Evolutionary conservation across 2,113 vertebrate species (phyloP).

Genomic region (Cettia cetti): DNA sequence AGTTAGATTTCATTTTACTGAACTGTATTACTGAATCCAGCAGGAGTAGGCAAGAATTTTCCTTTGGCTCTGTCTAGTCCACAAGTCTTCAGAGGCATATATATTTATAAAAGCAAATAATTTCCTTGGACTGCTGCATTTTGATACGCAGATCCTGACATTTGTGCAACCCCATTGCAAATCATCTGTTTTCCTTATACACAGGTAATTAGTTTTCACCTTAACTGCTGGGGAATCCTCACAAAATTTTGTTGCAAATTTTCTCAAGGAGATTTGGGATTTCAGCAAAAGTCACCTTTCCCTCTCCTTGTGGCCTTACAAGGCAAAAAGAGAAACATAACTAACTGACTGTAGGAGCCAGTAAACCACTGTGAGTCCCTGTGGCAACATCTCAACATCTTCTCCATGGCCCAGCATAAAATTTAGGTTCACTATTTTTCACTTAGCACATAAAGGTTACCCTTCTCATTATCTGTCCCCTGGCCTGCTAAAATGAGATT

Average conservation of each 20-base stretch:
- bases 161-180: background rate
- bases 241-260: background rate
- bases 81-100: background rate
- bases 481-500: background rate
- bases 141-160: background rate
- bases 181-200: background rate
- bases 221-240: background rate
- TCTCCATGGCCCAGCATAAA: background rate
- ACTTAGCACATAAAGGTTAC: background rate
- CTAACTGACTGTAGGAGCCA: background rate
- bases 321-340: background rate
- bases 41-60: background rate
- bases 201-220: background rate
- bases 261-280: background rate
- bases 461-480: background rate
- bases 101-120: background rate
- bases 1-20: conserved; percentile 8
- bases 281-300: background rate
- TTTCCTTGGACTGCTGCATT: background rate
- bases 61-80: background rate
- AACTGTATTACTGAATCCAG: background rate
- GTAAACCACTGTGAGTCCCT: background rate
- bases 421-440: background rate
- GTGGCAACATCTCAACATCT: background rate
- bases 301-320: background rate